Conservation (phyloP, 2,113 vertebrate genomes). For the Atractosteus spatula region DNA sequence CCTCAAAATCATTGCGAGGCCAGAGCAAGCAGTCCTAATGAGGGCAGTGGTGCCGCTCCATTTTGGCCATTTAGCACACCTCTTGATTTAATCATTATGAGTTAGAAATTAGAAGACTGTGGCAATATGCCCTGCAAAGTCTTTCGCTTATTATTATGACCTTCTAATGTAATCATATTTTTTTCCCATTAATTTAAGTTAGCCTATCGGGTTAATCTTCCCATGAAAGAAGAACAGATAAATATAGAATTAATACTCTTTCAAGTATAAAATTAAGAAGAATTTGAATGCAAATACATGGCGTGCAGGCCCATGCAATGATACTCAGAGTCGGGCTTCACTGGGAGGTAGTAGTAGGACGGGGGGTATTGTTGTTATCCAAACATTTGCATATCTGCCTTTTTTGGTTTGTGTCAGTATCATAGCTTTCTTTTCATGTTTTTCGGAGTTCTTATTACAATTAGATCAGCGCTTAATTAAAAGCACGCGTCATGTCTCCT, state of each 20-base stretch:
- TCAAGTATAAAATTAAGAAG: conserved; percentile 58
- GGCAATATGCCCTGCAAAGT: conserved; percentile 35
- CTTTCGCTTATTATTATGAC: conserved; percentile 52
- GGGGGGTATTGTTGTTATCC: not conserved
- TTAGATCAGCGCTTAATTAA: conserved; percentile 5
- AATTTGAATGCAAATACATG: conserved; percentile 54
- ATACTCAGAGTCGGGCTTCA: conserved; percentile 25
- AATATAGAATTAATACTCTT: conserved; percentile 54
- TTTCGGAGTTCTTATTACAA: not conserved
- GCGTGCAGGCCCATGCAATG: conserved; percentile 39
- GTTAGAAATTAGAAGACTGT: conserved; percentile 60
- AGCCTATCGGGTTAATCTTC: conserved; percentile 60
- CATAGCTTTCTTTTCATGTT: not conserved
- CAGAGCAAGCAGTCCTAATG: conserved; percentile 56
- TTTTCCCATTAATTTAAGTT: conserved; percentile 51
- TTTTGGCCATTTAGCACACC: conserved; percentile 63
- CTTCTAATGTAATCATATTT: conserved; percentile 48
- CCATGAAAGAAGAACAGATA: conserved; percentile 52
- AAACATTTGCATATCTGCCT: not conserved
- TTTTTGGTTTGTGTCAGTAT: not conserved
- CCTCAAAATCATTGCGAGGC: conserved; percentile 53
- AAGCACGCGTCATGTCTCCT: conserved; percentile 32
- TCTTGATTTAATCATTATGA: conserved; percentile 67
- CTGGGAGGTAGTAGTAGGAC: conserved; percentile 30
- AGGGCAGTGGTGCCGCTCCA: conserved; percentile 50